phyloP scores from a whole-genome alignment of 2,888 invertebrate genomes.

The Abscondita cerata region DNA sequence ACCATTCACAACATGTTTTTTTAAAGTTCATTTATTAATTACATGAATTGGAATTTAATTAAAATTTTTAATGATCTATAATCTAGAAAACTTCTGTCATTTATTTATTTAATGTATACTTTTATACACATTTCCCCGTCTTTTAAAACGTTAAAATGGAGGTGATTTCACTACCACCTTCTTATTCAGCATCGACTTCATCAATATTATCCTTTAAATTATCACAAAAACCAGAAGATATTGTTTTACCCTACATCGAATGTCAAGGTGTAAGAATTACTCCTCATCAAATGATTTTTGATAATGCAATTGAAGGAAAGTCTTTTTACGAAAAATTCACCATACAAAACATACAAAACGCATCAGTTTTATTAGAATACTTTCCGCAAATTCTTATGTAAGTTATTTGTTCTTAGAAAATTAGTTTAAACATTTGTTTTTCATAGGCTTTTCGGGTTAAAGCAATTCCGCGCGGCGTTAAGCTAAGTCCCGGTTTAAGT shows the following conservation, averaged over 20 bases:
- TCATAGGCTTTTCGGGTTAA: slow-evolving; percentile 55
- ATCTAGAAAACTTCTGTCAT: not conserved
- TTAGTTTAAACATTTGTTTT: too few relatives aligned
- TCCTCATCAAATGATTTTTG: slow-evolving; percentile 55
- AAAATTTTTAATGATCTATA: not conserved
- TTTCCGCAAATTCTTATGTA: slow-evolving; percentile 56
- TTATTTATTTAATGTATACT: not conserved
- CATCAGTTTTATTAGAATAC: slow-evolving; percentile 50
- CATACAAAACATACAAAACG: slow-evolving; percentile 54
- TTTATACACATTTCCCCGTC: too few relatives aligned
- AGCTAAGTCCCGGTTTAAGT: slow-evolving; percentile 56
- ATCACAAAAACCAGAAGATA: not conserved
- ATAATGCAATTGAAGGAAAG: slow-evolving; percentile 58
- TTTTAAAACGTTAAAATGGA: too few relatives aligned
- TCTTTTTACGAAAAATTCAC: slow-evolving; percentile 48
- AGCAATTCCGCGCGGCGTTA: slow-evolving; percentile 34
- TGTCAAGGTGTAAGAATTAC: slow-evolving; percentile 47
- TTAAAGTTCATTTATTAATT: too few relatives aligned
- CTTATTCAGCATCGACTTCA: too few relatives aligned
- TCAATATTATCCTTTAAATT: slow-evolving; percentile 1
- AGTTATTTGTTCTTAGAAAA: too few relatives aligned
- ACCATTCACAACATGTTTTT: not conserved
- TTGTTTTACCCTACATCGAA: not conserved
- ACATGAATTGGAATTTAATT: not conserved
- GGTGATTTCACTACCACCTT: not conserved